Conservation (phyloP, 2,888 invertebrate species). For the Trichogramma evanescens region DNA sequence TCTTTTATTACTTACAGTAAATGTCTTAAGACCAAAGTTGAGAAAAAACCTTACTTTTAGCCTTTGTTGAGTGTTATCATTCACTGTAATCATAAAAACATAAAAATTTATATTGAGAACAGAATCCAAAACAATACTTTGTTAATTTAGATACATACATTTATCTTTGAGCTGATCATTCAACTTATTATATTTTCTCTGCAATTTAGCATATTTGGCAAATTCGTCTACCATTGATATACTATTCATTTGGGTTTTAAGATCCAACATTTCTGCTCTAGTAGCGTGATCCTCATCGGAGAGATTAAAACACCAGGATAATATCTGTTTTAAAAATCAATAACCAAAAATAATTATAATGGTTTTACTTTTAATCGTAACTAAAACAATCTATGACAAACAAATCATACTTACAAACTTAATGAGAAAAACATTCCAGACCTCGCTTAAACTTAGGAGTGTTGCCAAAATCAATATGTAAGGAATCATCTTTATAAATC, state of each 20-base stretch:
- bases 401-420: neutral
- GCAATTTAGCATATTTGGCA: slow-evolving; percentile 44
- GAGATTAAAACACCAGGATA: slow-evolving; percentile 25
- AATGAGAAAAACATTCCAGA: neutral
- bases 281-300: slow-evolving; percentile 27
- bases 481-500: too few relatives aligned
- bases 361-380: neutral
- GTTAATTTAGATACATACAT: slow-evolving; percentile 27
- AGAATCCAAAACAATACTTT: neutral
- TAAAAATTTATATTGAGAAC: neutral
- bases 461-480: too few relatives aligned
- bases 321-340: slow-evolving; percentile 27
- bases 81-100: slow-evolving; percentile 24
- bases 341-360: slow-evolving; percentile 4
- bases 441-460: too few relatives aligned
- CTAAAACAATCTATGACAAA: neutral
- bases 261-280: slow-evolving; percentile 28
- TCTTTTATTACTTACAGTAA: slow-evolving; percentile 33
- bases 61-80: slow-evolving; percentile 24
- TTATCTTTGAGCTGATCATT: slow-evolving; percentile 35
- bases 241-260: slow-evolving; percentile 38
- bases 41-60: slow-evolving; percentile 24
- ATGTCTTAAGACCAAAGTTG: slow-evolving; percentile 28
- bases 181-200: slow-evolving; percentile 40
- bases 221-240: slow-evolving; percentile 47